A percentile compares a stretch with the other conserved stretches of the same genome.
phyloP scores from a whole-genome alignment of 2,113 vertebrate species.

The Silurus meridionalis region DNA sequence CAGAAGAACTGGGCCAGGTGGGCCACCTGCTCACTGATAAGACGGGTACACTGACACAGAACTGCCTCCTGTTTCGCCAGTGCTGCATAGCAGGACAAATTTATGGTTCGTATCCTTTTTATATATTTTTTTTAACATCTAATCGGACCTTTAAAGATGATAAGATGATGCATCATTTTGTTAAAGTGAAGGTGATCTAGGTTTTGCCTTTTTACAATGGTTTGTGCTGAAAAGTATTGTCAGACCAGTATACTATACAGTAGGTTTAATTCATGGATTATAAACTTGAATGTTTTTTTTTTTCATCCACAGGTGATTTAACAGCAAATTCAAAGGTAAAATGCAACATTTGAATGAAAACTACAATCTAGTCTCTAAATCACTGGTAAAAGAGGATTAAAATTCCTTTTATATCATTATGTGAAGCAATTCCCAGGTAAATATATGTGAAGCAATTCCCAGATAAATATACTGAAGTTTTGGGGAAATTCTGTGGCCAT shows the following conservation, averaged over 20 bases:
- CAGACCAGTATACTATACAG: not conserved
- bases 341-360: not conserved
- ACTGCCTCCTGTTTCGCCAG: conserved; percentile 86
- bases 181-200: not conserved
- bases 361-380: not conserved
- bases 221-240: not conserved
- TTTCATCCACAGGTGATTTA: conserved; percentile 42
- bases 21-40: conserved; percentile 91
- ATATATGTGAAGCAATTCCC: not conserved
- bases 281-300: not conserved
- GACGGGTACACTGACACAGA: conserved; percentile 92
- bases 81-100: conserved; percentile 82
- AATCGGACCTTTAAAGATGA: not conserved
- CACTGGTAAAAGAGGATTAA: not conserved
- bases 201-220: not conserved
- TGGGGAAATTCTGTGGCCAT: too few species aligned
- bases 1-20: conserved; percentile 90
- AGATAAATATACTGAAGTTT: not conserved
- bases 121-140: not conserved
- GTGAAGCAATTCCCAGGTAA: not conserved
- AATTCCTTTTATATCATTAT: not conserved
- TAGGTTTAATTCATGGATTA: not conserved
- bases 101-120: conserved; percentile 74
- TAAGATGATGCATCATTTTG: not conserved
- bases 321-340: conserved; percentile 39